Percentiles rank a stretch among this genome's conserved stretches.
phyloP scores from a whole-genome alignment of 1,140 invertebrate species.

The Drosophila sp. region DNA sequence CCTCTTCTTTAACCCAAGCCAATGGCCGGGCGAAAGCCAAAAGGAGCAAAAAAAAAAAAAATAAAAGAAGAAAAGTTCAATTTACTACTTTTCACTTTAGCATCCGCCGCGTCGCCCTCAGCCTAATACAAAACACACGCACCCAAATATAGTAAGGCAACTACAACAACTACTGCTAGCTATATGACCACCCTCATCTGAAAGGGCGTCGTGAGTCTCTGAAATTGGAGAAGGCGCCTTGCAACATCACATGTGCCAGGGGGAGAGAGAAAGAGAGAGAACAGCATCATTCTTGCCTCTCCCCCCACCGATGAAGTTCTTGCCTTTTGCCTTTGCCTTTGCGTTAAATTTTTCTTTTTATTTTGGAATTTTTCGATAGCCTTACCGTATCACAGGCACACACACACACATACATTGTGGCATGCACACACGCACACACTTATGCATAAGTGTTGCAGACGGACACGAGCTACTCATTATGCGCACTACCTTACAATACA shows the following conservation, averaged over 20 bases:
- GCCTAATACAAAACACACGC: conserved; percentile 53
- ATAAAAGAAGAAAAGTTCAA: conserved; percentile 76
- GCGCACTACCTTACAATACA: conserved; percentile 1
- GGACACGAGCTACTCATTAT: conserved; percentile 72
- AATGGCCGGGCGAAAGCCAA: conserved; percentile 36
- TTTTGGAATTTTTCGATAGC: conserved; percentile 81
- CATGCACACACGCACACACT: conserved; percentile 30
- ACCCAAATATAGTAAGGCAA: conserved; percentile 29
- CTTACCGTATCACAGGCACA: conserved; percentile 45
- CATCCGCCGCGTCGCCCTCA: conserved; percentile 55
- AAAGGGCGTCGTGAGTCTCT: conserved; percentile 50
- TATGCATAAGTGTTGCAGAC: conserved; percentile 48
- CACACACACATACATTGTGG: conserved; percentile 26
- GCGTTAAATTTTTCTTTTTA: conserved; percentile 83
- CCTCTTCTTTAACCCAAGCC: conserved; percentile 41
- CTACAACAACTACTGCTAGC: conserved; percentile 5
- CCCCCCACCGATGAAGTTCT: not conserved
- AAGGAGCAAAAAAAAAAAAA: conserved; percentile 30
- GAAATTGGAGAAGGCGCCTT: conserved; percentile 71
- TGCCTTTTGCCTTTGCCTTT: conserved; percentile 66
- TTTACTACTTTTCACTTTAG: conserved; percentile 84
- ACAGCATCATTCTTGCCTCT: conserved; percentile 27
- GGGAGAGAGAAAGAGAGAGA: not conserved
- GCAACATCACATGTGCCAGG: conserved; percentile 4
- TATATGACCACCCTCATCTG: conserved; percentile 55